phyloP scores from a whole-genome alignment of 1,140 invertebrate species.

The Grapholita molesta region DNA sequence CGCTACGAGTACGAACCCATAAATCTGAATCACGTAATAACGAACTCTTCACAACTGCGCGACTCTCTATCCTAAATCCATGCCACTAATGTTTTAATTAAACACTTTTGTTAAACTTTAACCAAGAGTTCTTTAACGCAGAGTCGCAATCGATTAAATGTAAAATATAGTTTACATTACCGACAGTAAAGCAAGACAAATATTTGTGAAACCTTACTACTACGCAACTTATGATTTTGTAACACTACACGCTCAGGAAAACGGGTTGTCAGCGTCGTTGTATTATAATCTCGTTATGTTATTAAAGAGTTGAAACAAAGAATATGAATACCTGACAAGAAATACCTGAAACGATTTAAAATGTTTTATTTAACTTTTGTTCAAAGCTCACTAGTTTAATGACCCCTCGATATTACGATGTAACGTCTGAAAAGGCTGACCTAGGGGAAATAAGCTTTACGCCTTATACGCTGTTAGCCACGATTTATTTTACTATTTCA shows the following conservation, averaged over 20 bases:
- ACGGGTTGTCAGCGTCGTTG: not conserved
- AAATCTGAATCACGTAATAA: not conserved
- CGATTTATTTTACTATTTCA: slow-evolving; percentile 19
- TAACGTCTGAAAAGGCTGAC: not conserved
- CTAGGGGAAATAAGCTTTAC: not conserved
- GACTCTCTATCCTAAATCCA: not conserved
- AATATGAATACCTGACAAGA: too few relatives aligned
- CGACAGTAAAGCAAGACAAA: not conserved
- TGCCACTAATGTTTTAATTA: not conserved
- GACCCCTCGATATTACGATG: not conserved
- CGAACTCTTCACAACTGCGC: not conserved
- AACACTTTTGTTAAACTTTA: not conserved
- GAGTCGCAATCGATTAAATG: not conserved
- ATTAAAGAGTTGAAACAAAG: not conserved
- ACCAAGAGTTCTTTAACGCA: not conserved
- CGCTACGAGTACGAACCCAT: not conserved
- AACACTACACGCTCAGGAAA: not conserved
- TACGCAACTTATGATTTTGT: not conserved
- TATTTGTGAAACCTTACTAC: not conserved
- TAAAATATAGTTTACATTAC: not conserved
- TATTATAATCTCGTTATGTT: not conserved
- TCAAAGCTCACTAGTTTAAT: slow-evolving; percentile 2
- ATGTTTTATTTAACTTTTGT: slow-evolving; percentile 6
- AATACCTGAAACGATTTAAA: not conserved
- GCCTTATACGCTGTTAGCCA: not conserved